A percentile compares a stretch with the other conserved stretches of the same genome.
Conservation (phyloP, 1,140 invertebrate species). For the Samia ricini region DNA sequence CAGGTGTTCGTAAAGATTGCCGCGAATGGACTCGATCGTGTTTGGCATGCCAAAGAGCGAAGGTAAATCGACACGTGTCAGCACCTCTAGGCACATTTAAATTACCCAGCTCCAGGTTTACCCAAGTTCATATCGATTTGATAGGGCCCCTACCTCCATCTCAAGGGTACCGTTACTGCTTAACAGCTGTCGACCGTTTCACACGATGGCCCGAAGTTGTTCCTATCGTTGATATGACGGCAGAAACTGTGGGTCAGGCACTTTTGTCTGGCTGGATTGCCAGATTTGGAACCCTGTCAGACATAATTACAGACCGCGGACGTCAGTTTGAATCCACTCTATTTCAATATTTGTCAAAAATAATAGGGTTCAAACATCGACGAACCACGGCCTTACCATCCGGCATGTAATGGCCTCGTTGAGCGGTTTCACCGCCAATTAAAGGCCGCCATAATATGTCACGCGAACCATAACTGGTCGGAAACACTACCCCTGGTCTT, state of each 20-base stretch:
- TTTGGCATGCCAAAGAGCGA: not conserved
- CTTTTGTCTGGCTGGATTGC: slow-evolving; percentile 19
- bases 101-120: slow-evolving; percentile 20
- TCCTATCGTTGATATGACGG: slow-evolving; percentile 44
- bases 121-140: slow-evolving; percentile 26
- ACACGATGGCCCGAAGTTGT: slow-evolving; percentile 32
- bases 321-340: not conserved
- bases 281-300: slow-evolving; percentile 10
- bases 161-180: slow-evolving; percentile 31
- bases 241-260: slow-evolving; percentile 47
- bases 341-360: not conserved
- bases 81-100: not conserved
- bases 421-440: slow-evolving; percentile 11
- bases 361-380: slow-evolving; percentile 5
- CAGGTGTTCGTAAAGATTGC: not conserved
- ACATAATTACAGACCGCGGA: slow-evolving; percentile 1
- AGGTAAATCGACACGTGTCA: not conserved
- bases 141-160: slow-evolving; percentile 44
- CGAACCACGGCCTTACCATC: slow-evolving; percentile 10
- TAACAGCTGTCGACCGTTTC: not conserved
- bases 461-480: not conserved
- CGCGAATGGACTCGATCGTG: not conserved
- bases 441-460: slow-evolving; percentile 10
- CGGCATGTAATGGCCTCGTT: slow-evolving; percentile 5
- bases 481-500: not conserved